Base-by-base conservation (phyloP, 1,140 invertebrate genomes). In the Physella acuta region DNA sequence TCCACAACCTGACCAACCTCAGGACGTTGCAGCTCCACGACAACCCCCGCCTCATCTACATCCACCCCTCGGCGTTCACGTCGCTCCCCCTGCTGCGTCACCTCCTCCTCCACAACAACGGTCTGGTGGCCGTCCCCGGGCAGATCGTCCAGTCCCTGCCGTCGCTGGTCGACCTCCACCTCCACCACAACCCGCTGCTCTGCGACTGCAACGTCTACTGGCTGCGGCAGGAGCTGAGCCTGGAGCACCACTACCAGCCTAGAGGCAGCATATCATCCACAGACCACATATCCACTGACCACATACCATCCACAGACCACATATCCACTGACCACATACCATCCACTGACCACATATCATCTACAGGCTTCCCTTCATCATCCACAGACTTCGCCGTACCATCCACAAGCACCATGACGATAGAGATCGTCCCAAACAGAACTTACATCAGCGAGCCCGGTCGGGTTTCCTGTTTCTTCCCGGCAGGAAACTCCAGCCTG, bases 131-230 rank as follows among this genome's bases (percentile, higher is more conserved):
- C n/a, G 61, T 87, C 37, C 76, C 81, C 36, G 44, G 75, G 28
- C 64, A 76, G 34, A 62, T 86, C 16, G 68, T 79, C 8, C 63
- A 76, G 0, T 70, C 66, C 8, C 68, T 84, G 14, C 82, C 80
- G 31, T 66, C 73, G 44, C 75, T 83, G 5, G 60, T 74, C 24
- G 75, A 82, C 52, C 78, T 87, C 17, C 80, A 82, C 55, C 69
- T 87, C 0, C 80, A 85, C 52, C 79, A 82, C 20, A 87, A 87
- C 68, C 85, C 85, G 17, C 73, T 87, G 2, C 75, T 73, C n/a
- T 87, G 86, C 75, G 86, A 87, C 71, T 87, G 86, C 71, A 87
- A 87, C 75, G 75, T 81, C 24, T 76, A 79, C 39, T 87, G 86
- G 86, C 79, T 87, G 17, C 71, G 49, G 26, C 44, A 63, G 39